These are phyloP conservation scores for Tupiocoris notatus DNA, from an alignment of 2,888 invertebrate genomes.

Conservation along the genomic window DNA sequence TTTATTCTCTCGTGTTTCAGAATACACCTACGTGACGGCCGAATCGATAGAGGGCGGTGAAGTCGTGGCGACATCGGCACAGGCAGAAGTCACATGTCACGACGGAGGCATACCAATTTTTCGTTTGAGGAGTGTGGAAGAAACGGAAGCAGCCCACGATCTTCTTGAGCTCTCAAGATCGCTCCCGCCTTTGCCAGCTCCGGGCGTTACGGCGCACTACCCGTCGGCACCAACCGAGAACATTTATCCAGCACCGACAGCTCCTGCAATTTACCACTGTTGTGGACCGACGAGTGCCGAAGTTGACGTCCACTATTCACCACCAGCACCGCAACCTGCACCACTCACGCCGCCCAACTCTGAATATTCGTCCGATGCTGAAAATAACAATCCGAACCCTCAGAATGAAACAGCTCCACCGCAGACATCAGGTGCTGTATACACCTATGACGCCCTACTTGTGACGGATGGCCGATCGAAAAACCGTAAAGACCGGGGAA, in stretches of 20 bases:
- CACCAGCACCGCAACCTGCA: slow-evolving; percentile 52
- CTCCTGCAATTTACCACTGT: slow-evolving; percentile 49
- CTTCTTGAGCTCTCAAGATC: slow-evolving; percentile 55
- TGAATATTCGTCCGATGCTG: slow-evolving; percentile 71
- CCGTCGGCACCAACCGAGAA: slow-evolving; percentile 45
- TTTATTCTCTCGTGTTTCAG: slow-evolving; percentile 28
- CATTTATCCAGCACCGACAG: slow-evolving; percentile 36
- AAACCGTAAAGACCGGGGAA: slow-evolving; percentile 51
- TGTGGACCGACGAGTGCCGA: slow-evolving; percentile 46
- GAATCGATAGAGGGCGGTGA: slow-evolving; percentile 44
- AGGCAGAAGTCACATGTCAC: slow-evolving; percentile 48
- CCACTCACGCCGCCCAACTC: slow-evolving; percentile 66
- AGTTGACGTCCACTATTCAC: slow-evolving; percentile 51
- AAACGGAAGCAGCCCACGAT: slow-evolving; percentile 79
- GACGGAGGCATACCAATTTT: slow-evolving; percentile 56
- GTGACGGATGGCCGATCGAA: slow-evolving; percentile 65
- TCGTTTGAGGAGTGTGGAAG: slow-evolving; percentile 63
- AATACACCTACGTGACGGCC: slow-evolving; percentile 34
- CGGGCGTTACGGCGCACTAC: slow-evolving; percentile 47
- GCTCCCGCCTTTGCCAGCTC: slow-evolving; percentile 54
- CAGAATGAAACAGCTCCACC: slow-evolving; percentile 51
- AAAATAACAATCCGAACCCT: slow-evolving; percentile 61
- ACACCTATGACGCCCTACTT: slow-evolving; percentile 61
- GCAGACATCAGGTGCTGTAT: slow-evolving; percentile 55
- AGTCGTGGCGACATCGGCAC: background rate